phyloP scores from a whole-genome alignment of 2,797 vertebrate genomes.

The Nannoperca australis region DNA sequence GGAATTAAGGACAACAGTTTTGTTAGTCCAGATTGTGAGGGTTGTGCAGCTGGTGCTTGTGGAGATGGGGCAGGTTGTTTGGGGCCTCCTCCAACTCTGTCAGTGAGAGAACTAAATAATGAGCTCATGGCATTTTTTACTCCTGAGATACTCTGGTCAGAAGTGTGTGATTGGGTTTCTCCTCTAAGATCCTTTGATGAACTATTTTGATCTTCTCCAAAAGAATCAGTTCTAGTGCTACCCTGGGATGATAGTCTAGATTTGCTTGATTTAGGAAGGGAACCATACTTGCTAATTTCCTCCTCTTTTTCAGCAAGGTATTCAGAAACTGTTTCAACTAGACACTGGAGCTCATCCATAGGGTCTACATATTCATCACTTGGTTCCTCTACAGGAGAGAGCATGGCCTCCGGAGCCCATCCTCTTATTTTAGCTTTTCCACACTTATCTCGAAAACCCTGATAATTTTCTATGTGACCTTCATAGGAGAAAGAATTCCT shows the following conservation, averaged over 20 bases:
- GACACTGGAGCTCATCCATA: conserved; percentile 95
- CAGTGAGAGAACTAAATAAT: conserved; percentile 88
- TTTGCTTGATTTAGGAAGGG: conserved; percentile 87
- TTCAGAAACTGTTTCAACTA: conserved; percentile 97
- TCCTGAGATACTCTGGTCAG: conserved; percentile 78
- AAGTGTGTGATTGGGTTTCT: conserved; percentile 58
- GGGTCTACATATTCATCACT: conserved; percentile 90
- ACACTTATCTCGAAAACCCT: conserved; percentile 72
- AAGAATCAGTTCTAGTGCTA: conserved; percentile 78
- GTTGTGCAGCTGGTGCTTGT: conserved; percentile 61
- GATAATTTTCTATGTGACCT: conserved; percentile 65
- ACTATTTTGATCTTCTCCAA: conserved; percentile 71
- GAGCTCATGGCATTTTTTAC: conserved; percentile 91
- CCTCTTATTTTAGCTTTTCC: conserved; percentile 76
- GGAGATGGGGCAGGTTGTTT: conserved; percentile 84
- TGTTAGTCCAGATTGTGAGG: conserved; percentile 78
- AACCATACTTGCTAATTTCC: conserved; percentile 93
- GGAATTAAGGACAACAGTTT: conserved; percentile 84
- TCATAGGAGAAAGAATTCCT: conserved; percentile 64
- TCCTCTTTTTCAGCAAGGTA: conserved; percentile 99
- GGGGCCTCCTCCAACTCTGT: conserved; percentile 87
- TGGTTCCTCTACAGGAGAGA: conserved; percentile 90
- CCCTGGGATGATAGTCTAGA: conserved; percentile 81
- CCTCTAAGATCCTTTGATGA: conserved; percentile 65
- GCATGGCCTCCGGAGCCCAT: conserved; percentile 80